Base-by-base conservation (phyloP, 2,888 invertebrate species). In the Chloromyia formosa region DNA sequence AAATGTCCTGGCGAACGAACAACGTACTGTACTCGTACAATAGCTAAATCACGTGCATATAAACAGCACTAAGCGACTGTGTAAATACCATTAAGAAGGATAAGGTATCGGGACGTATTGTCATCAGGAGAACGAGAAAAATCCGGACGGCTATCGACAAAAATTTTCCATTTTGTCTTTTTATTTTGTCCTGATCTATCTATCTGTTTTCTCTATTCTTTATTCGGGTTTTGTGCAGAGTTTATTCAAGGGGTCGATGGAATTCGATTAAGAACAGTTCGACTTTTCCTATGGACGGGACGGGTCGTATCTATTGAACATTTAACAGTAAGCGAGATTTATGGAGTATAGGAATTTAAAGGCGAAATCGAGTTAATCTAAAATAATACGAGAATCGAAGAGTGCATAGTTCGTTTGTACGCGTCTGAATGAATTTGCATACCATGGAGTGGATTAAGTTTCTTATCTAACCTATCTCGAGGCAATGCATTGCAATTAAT, bases 61-160 rank as follows among this genome's bases (percentile, higher is more conserved):
- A 71, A 71, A 71, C 58, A 71, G 56, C 56, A 71, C 71, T 56
- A 71, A 71, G 71, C 58, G 71, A 71, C 71, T 71, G 71, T 71
- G 71, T 58, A 71, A 71, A 71, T 71, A 71, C 71, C 58, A 71
- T 71, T 71, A 71, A 56, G 58, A 40, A 71, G 71, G 71, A 71
- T 58, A 71, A 71, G 20, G 71, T 58, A 71, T 56, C 27, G 35
- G 49, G 16, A 35, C 27, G 71, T 56, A 71, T 71, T 40, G 71
- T 58, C 71, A 71, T 71, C 71, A 18, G 20, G 16, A n/a, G 12
- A n/a, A 49, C 7, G 27, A 56, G 23, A 66, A 49, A 45, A 18
- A 49, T 20, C 66, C 66, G 45, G 45, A 66, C 49, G 18, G 35
- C 45, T 27, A 45, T 66, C 66, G 20, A 66, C 45, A 45, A 16